These are phyloP conservation scores for Panorpa germanica DNA, from an alignment of 2,888 invertebrate genomes.

Conservation along the genomic window DNA sequence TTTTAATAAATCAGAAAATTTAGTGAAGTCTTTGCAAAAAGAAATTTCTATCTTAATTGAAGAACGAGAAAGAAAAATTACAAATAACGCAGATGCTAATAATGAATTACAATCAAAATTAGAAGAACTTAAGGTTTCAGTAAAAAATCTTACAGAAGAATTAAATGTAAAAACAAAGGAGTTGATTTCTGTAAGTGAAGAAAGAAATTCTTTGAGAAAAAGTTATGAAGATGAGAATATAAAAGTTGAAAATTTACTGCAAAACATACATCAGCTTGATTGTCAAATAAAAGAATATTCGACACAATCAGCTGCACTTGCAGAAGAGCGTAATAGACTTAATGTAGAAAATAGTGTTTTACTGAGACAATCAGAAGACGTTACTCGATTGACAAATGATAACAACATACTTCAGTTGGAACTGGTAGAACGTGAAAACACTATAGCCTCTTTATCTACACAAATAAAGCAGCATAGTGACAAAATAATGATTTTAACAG, in stretches of 20 bases:
- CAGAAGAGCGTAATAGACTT: conserved; percentile 22
- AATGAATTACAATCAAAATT: conserved; percentile 14
- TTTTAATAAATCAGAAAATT: too few species aligned
- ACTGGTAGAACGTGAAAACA: too few species aligned
- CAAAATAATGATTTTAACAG: too few species aligned
- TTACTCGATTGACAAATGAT: too few species aligned
- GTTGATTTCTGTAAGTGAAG: conserved; percentile 19
- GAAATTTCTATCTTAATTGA: too few species aligned
- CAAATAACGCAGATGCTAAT: not conserved
- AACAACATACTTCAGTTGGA: too few species aligned
- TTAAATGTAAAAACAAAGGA: conserved; percentile 19
- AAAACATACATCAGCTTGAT: conserved; percentile 17
- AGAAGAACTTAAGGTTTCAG: conserved; percentile 17
- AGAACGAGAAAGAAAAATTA: conserved; percentile 19
- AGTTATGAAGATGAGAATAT: conserved; percentile 24
- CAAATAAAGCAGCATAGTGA: too few species aligned
- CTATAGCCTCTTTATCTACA: too few species aligned
- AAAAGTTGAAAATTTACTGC: conserved; percentile 22
- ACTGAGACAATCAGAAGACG: too few species aligned
- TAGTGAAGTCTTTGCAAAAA: too few species aligned
- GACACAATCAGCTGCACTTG: conserved; percentile 21
- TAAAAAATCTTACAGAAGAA: conserved; percentile 16
- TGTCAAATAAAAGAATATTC: conserved; percentile 17
- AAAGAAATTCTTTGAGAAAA: conserved; percentile 19
- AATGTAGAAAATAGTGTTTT: conserved; percentile 28